These are phyloP conservation scores for Geodia barretti DNA, from an alignment of 37 sponge, comb jelly and placozoan species.

Conservation along the genomic window DNA sequence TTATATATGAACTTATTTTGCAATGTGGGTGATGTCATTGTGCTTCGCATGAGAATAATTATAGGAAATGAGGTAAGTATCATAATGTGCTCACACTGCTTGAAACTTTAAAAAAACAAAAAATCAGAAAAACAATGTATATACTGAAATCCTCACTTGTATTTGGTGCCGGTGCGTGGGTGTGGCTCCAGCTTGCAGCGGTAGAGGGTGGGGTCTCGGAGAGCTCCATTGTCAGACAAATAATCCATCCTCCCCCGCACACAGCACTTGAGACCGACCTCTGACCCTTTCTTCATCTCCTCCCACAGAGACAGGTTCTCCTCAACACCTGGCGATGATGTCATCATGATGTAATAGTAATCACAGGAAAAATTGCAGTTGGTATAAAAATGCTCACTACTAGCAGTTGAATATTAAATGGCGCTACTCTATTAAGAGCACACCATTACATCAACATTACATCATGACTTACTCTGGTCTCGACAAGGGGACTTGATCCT, in stretches of 20 bases:
- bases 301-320: slow-evolving; percentile 79
- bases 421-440: too few relatives aligned
- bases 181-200: slow-evolving; percentile 90
- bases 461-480: slow-evolving; percentile 67
- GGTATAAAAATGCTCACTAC: too few relatives aligned
- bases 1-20: too few relatives aligned
- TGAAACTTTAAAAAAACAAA: too few relatives aligned
- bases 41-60: too few relatives aligned
- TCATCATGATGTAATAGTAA: neutral
- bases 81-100: too few relatives aligned
- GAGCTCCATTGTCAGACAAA: slow-evolving; percentile 87
- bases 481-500: slow-evolving; percentile 71
- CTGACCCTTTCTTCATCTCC: slow-evolving; percentile 90
- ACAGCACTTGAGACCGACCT: slow-evolving; percentile 79
- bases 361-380: too few relatives aligned
- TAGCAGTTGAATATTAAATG: too few relatives aligned
- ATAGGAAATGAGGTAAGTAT: too few relatives aligned
- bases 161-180: slow-evolving; percentile 81
- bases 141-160: slow-evolving; percentile 64
- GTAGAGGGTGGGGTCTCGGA: slow-evolving; percentile 95
- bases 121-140: neutral
- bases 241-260: slow-evolving; percentile 93
- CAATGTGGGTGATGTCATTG: too few relatives aligned
- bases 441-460: neutral
- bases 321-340: slow-evolving; percentile 65